phyloP scores from a whole-genome alignment of 2,797 vertebrate species.

The Rhodeus uyekii region DNA sequence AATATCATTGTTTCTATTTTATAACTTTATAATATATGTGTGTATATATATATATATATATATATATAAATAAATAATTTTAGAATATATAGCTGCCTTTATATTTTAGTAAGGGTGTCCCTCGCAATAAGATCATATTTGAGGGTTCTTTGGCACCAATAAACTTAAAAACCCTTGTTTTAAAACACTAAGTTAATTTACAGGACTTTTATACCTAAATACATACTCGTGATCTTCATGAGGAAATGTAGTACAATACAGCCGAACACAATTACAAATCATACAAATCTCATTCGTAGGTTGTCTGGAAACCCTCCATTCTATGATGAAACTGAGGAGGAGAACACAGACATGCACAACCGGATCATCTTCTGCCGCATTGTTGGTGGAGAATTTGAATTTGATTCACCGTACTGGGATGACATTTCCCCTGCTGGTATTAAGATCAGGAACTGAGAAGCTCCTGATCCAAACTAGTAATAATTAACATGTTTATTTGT shows the following conservation, averaged over 20 bases:
- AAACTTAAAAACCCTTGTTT: neutral
- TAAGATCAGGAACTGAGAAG: conserved; percentile 6
- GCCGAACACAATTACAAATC: neutral
- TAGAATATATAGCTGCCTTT: neutral
- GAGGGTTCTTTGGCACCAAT: neutral
- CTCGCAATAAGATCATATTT: neutral
- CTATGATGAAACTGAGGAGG: conserved; percentile 87
- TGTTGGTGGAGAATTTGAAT: conserved; percentile 86
- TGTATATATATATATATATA: no score
- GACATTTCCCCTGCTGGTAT: conserved; percentile 86
- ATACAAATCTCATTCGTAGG: conserved; percentile 59
- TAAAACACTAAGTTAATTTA: neutral
- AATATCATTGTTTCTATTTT: no score
- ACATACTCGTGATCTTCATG: neutral
- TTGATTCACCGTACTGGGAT: conserved; percentile 87
- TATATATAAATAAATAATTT: no score
- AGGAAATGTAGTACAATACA: neutral
- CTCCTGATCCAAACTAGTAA: neutral
- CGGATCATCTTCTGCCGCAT: conserved; percentile 89
- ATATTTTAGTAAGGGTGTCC: neutral
- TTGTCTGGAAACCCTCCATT: conserved; percentile 88
- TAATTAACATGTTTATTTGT: neutral
- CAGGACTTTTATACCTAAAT: neutral
- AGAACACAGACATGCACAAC: conserved; percentile 84
- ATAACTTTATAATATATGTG: no score